Evolutionary conservation across 2,888 invertebrate species (phyloP), one percentile per base, ranked within the genome.

Genomic region (Pristionchus arcanus): DNA sequence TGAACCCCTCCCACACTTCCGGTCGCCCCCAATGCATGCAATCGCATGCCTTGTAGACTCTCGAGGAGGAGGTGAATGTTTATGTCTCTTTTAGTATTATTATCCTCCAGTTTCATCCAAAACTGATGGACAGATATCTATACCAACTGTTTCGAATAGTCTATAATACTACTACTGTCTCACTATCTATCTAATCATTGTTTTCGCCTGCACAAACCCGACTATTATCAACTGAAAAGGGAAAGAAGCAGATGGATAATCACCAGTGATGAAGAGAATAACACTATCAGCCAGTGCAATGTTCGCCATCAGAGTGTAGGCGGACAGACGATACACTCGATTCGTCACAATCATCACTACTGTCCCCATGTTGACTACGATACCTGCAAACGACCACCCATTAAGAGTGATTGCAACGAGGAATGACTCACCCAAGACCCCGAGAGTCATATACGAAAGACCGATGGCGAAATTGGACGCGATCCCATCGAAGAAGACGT

Each of bases 251-350:
- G 71, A 25, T 28, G 31, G 59, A 55, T n/a, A 68, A 68, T n/a
- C 21, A 74, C 87, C 87, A 5, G 89, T 68, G 31, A 83, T 68
- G 83, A 81, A 63, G 63, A 93, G 93, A 42, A 93, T 91, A 49
- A 93, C 84, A 83, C 91, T 91, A 74, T 93, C 92, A 9, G 92
- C 92, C 55, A 93, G 83, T 0, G 93, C 92, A 15, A 92, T 91
- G 88, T 93, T 92, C 5, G 94, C 94, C 94, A 94, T 94, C 13
- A 94, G 92, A 19, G 94, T 94, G 90, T 94, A 94, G n/a, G 94
- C 94, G 5, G 94, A 94, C 15, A 94, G 93, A 4, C 94, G 93
- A 90, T 92, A 94, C 28, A 94, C 94, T 74, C 94, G 93, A 84
- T 92, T 94, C 31, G 92, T 91, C 63, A 92, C 90, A 68, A 94